Evolutionary conservation across 2,797 vertebrate species (phyloP).

Genomic region (Myotis daubentonii): DNA sequence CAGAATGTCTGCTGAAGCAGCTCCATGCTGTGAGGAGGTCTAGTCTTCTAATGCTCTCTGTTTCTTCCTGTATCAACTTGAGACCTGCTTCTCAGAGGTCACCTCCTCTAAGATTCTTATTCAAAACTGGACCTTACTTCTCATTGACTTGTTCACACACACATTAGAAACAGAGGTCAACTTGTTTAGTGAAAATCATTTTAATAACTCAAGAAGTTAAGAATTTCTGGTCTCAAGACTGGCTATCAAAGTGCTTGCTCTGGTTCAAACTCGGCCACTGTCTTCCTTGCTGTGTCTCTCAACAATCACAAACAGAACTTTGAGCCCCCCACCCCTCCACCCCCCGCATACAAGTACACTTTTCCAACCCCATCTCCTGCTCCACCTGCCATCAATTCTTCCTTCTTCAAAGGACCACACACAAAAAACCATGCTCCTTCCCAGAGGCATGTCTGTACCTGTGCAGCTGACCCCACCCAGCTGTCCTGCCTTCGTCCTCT

Average conservation of each 20-base stretch:
- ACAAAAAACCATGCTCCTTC: not conserved
- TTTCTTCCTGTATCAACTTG: not conserved
- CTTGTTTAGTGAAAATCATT: slow-evolving; percentile 19
- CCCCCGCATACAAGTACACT: not conserved
- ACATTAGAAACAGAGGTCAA: not conserved
- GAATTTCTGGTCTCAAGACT: not conserved
- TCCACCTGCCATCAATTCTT: not conserved
- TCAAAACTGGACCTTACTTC: not conserved
- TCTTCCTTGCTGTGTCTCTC: not conserved
- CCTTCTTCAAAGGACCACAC: not conserved
- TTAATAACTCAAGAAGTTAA: not conserved
- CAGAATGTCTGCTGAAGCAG: not conserved
- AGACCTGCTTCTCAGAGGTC: not conserved
- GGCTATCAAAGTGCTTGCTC: not conserved
- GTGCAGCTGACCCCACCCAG: not conserved
- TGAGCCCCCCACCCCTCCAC: not conserved
- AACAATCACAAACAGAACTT: not conserved
- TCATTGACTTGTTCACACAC: not conserved
- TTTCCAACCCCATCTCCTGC: not conserved
- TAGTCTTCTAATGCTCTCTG: not conserved
- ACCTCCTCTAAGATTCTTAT: not conserved
- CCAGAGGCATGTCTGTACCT: not conserved
- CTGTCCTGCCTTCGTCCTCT: not conserved
- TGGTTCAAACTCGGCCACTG: not conserved
- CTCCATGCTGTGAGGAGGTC: not conserved